phyloP scores from a whole-genome alignment of 2,888 invertebrate species.

The Poecilobothrus nobilitatus region DNA sequence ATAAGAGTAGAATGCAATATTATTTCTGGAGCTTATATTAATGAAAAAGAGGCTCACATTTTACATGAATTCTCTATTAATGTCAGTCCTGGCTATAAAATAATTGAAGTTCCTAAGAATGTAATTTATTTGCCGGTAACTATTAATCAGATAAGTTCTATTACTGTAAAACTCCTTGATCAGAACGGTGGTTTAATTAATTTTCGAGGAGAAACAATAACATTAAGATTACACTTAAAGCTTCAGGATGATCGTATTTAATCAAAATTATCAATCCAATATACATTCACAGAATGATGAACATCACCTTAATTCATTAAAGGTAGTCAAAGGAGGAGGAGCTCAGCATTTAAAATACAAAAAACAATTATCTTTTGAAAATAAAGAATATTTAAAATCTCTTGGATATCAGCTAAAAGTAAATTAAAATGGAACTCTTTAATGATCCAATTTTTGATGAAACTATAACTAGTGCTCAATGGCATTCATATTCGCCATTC shows the following conservation, averaged over 20 bases:
- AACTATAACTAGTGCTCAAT: constrained; percentile 24
- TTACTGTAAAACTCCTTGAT: constrained; percentile 31
- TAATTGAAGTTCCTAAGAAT: constrained; percentile 32
- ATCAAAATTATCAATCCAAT: constrained; percentile 12
- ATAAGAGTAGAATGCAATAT: constrained; percentile 20
- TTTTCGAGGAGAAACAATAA: constrained; percentile 31
- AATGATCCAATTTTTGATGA: constrained; percentile 20
- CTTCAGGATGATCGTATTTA: constrained; percentile 12
- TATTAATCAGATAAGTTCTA: constrained; percentile 25
- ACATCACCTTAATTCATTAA: too few species aligned
- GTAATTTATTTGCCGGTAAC: constrained; percentile 33
- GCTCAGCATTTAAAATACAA: neutral
- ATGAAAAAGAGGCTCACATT: constrained; percentile 28
- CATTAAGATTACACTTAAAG: constrained; percentile 26
- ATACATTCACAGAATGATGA: neutral
- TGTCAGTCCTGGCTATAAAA: constrained; percentile 33
- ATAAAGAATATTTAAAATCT: constrained; percentile 18
- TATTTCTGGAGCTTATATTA: constrained; percentile 17
- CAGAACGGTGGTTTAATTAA: constrained; percentile 30
- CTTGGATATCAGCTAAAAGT: constrained; percentile 20
- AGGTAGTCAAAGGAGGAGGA: neutral
- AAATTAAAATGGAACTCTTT: constrained; percentile 22
- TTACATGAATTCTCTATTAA: constrained; percentile 33
- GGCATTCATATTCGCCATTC: constrained; percentile 28
- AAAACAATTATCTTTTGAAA: constrained; percentile 17